Conservation (phyloP, 2,113 vertebrate species). For the Rhabdomys dilectus region DNA sequence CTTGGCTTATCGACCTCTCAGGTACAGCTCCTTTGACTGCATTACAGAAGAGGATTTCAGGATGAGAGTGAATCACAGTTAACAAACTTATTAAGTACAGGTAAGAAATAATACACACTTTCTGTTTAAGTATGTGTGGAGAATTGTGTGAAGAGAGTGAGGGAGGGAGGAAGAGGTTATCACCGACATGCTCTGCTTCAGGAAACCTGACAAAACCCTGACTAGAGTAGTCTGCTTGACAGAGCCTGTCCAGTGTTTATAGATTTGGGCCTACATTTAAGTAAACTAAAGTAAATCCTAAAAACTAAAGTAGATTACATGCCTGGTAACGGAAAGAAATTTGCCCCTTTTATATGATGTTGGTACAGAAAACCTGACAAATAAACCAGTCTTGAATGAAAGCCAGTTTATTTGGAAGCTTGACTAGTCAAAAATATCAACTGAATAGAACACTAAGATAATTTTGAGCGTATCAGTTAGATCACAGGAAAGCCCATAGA, state of each 20-base stretch:
- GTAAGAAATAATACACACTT: neutral
- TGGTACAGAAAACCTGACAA: neutral
- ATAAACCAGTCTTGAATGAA: neutral
- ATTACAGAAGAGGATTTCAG: neutral
- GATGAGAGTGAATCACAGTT: neutral
- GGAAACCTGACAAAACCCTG: neutral
- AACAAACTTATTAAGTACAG: neutral
- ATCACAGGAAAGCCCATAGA: neutral
- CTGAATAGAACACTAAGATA: neutral
- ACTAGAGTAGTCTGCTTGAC: neutral
- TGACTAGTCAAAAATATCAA: neutral
- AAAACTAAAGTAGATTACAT: neutral
- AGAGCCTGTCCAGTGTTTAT: neutral
- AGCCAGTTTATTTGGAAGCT: neutral
- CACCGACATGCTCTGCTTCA: neutral
- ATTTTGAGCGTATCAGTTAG: neutral
- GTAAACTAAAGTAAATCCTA: neutral
- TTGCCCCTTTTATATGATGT: neutral
- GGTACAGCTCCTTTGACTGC: too few species aligned
- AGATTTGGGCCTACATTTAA: neutral
- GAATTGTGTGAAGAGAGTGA: too few species aligned
- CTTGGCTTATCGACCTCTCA: neutral
- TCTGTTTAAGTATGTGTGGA: neutral
- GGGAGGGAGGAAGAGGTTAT: neutral
- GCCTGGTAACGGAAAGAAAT: neutral